These are phyloP conservation scores for Parotia lawesii DNA, from an alignment of 2,113 vertebrate genomes.

Conservation along the genomic window DNA sequence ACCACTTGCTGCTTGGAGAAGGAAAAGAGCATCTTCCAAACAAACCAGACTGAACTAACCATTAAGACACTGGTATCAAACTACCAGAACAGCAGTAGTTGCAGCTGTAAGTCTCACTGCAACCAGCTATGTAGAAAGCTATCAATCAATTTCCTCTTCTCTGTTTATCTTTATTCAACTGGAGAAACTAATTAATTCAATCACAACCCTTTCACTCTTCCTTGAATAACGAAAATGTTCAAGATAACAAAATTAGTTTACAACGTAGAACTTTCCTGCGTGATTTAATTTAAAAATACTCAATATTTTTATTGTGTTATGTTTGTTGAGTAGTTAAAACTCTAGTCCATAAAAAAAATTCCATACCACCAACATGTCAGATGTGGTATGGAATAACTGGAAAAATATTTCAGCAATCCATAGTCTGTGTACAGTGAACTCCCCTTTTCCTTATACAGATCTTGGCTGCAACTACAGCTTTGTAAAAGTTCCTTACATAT, in stretches of 20 bases:
- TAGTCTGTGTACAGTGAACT: neutral
- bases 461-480: neutral
- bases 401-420: neutral
- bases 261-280: neutral
- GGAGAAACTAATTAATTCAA: neutral
- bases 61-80: neutral
- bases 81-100: neutral
- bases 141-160: neutral
- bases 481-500: neutral
- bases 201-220: neutral
- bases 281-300: neutral
- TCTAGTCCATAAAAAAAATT: neutral
- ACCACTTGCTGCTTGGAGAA: neutral
- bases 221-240: neutral
- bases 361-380: neutral
- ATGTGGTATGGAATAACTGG: neutral
- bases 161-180: neutral
- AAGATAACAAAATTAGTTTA: neutral
- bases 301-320: neutral
- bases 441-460: neutral
- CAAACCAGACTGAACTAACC: neutral
- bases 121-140: neutral
- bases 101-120: neutral
- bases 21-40: neutral
- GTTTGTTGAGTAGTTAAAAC: neutral